Evolutionary conservation across 2,797 vertebrate genomes (phyloP), one percentile per base, ranked within the genome.

Genomic region (Chromobotia macracanthus): DNA sequence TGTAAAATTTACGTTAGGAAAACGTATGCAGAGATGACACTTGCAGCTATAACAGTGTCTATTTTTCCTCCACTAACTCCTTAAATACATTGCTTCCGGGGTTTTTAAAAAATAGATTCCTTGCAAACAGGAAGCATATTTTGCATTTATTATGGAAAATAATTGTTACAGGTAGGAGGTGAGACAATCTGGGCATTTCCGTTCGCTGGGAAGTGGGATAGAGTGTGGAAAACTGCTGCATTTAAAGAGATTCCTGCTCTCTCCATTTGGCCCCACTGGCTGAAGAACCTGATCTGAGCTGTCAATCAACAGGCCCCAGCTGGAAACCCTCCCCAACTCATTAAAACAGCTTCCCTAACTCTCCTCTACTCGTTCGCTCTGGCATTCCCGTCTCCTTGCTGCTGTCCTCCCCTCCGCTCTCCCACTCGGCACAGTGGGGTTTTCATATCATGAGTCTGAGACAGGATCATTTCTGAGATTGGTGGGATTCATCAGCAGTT

Each of bases 391-490:
- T 70, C 56, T 61, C 58, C 35, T 28, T 6, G 35, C 66, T 68
- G 31, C 72, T 76, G 51, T 81, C 77, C 72, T 70, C 79, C 63
- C 19, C 78, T 55, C 55, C 88, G 51, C 77, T 75, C 80, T 83
- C 69, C 69, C 69, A 79, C 69, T 58, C 86, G 89, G 93, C 87
- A 84, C 93, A 89, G 93, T 91, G 92, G 88, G 91, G 94, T 95
- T 95, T 95, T 95, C 93, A 95, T 95, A 95, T 95, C 94, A 94
- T 92, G 92, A 93, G 92, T 94, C 90, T 94, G 94, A 95, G 95
- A 95, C 95, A 95, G 95, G 93, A 95, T 95, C 94, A 95, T 95
- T 96, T 95, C 95, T 94, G 94, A 94, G 94, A 96, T 96, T 95
- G 95, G 94, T 94, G 93, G 95, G 94, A 95, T 95, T 96, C 95